phyloP scores from a whole-genome alignment of 2,888 invertebrate genomes.

The Prosopocoilus inquinatus region DNA sequence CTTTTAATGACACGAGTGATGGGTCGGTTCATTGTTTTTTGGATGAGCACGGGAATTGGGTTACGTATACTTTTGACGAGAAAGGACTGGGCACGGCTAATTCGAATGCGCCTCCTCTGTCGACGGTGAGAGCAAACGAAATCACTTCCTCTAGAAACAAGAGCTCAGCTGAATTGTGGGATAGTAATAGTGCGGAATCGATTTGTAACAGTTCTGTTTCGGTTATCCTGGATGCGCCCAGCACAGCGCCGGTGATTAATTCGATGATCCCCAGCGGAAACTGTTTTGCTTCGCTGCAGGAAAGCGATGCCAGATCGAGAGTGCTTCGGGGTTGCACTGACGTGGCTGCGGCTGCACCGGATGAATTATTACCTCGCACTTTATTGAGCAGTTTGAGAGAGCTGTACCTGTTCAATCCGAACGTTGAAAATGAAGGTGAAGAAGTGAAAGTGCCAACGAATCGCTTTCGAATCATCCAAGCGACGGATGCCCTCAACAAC shows the following conservation, averaged over 20 bases:
- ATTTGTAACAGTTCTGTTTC: conserved; percentile 54
- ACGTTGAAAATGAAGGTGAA: conserved; percentile 56
- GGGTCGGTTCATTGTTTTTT: conserved; percentile 84
- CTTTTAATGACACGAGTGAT: conserved; percentile 78
- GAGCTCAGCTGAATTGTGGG: conserved; percentile 40
- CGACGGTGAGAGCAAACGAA: conserved; percentile 8
- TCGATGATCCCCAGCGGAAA: conserved; percentile 27
- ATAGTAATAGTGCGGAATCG: conserved; percentile 48
- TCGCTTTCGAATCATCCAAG: conserved; percentile 59
- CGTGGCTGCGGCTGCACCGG: background rate
- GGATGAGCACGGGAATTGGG: conserved; percentile 84
- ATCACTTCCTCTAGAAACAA: conserved; percentile 13
- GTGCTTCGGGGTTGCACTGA: background rate
- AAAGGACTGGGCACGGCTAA: conserved; percentile 57
- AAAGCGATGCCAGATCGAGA: background rate
- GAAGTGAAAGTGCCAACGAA: conserved; percentile 57
- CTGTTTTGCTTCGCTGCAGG: conserved; percentile 13
- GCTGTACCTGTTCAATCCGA: conserved; percentile 28
- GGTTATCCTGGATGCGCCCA: conserved; percentile 40
- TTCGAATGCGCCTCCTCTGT: conserved; percentile 1
- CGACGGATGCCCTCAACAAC: conserved; percentile 41
- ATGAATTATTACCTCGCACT: background rate
- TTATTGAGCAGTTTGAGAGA: conserved; percentile 9
- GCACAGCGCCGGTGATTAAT: conserved; percentile 7
- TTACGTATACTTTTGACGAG: conserved; percentile 84